Base-by-base conservation (phyloP, 2,797 vertebrate species). In the Xyrichtys novacula region DNA sequence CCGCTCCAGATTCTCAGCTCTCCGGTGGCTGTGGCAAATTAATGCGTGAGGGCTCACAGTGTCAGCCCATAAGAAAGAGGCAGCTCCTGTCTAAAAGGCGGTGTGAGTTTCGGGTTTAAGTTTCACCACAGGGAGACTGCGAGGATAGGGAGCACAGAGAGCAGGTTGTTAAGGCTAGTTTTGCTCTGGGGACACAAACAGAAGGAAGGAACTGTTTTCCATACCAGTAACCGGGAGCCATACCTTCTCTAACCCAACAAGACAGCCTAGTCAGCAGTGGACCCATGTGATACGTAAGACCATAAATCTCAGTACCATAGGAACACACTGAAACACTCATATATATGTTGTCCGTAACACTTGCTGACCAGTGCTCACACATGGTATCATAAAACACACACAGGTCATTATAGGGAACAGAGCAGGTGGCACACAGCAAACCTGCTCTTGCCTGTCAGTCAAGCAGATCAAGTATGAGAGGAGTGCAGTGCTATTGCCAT, bases 1-100 rank as follows among this genome's bases (percentile, higher is more conserved):
- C 65, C 42, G 87, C 47, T 91, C 90, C 63, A 91, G 76, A 92
- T 92, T 84, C 72, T 55, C 72, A 68, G 74, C 78, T 89, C 90
- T 91, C 88, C 7, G 17, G 78, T 81, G 89, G 82, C 86, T 53
- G 20, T 74, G 72, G 79, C 80, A 88, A 92, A 91, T 90, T 80
- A 89, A 82, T 77, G 81, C 47, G 54, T 26, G 70, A 78, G 79
- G 76, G 62, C 78, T 88, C 72, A 76, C 73, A 26, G 63, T 78
- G 79, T 85, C 80, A 71, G 80, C 54, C 53, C 71, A 59, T 64
- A 56, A 81, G 74, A 83, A 83, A 72, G 52, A 78, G 76, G 71
- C 67, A 39, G 50, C 71, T 65, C 67, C 77, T 62, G 68, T 82
- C 74, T 87, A 55, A 85, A 89, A 71, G 74, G 61, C 42, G 42